phyloP scores from a whole-genome alignment of 2,888 invertebrate species.

The Asteroscopus sphinx region DNA sequence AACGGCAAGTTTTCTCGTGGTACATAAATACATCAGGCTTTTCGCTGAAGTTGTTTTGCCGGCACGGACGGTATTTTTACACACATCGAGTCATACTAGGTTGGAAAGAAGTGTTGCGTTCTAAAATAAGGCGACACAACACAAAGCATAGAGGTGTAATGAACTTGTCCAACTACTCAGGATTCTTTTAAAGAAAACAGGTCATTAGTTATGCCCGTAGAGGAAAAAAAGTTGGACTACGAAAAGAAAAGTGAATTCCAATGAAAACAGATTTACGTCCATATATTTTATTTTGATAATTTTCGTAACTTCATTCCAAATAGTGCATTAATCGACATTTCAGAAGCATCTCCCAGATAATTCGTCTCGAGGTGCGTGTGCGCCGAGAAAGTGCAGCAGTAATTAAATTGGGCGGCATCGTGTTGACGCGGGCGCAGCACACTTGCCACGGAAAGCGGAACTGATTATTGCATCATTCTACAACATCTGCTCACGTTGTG shows the following conservation, averaged over 20 bases:
- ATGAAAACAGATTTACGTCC: too few species aligned
- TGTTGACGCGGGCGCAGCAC: constrained; percentile 36
- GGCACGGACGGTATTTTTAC: background rate
- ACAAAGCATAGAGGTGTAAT: too few species aligned
- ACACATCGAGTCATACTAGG: too few species aligned
- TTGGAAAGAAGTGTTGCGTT: too few species aligned
- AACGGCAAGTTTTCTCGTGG: constrained; percentile 16
- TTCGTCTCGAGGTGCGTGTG: constrained; percentile 59
- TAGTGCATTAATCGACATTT: background rate
- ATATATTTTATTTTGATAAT: too few species aligned
- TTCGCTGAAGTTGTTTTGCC: constrained; percentile 6
- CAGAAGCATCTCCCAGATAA: background rate
- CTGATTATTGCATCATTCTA: constrained; percentile 71
- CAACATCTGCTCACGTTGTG: constrained; percentile 51
- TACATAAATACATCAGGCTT: constrained; percentile 15
- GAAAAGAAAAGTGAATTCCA: too few species aligned
- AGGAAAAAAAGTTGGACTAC: too few species aligned
- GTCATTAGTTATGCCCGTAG: too few species aligned
- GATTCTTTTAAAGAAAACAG: too few species aligned
- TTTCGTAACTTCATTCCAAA: too few species aligned
- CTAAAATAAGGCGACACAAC: too few species aligned
- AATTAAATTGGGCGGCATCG: constrained; percentile 69
- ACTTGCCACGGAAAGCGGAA: constrained; percentile 78
- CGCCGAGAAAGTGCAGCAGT: constrained; percentile 71
- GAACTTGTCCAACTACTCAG: too few species aligned